Percentiles rank a stretch among this genome's conserved stretches.
Conservation (phyloP, 2,888 invertebrate species). For the Cerastoderma edule region DNA sequence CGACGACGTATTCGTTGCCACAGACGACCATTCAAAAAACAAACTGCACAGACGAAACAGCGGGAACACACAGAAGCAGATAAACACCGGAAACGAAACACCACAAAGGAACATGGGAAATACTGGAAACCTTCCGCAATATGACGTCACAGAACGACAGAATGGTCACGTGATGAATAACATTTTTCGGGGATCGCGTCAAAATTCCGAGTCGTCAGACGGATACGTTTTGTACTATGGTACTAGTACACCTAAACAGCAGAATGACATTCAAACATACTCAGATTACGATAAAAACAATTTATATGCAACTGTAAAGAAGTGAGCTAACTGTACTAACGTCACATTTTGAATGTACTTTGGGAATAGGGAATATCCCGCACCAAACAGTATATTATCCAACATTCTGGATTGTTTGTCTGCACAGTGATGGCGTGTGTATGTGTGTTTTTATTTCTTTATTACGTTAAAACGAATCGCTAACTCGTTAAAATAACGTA, state of each 20-base stretch:
- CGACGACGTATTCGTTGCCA: constrained; percentile 42
- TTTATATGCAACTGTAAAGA: constrained; percentile 43
- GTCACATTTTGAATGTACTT: neutral
- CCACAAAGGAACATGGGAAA: neutral
- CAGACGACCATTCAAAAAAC: neutral
- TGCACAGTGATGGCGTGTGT: no score
- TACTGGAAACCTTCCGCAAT: neutral
- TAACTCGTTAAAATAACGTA: no score
- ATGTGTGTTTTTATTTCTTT: no score
- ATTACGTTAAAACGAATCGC: no score
- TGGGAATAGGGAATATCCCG: neutral
- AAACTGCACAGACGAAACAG: constrained; percentile 28
- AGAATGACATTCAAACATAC: constrained; percentile 22
- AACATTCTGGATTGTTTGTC: no score
- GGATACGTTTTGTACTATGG: constrained; percentile 54
- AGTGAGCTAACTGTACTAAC: constrained; percentile 17
- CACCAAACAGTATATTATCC: no score
- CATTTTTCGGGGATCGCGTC: constrained; percentile 10
- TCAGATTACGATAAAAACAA: constrained; percentile 38
- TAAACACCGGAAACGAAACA: neutral
- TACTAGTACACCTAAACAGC: constrained; percentile 18
- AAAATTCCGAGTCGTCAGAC: constrained; percentile 33
- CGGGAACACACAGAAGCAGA: neutral
- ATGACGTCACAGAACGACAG: constrained; percentile 4
- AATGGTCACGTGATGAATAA: constrained; percentile 41